phyloP scores from a whole-genome alignment of 2,113 vertebrate genomes.

The Trematocara marginatum region DNA sequence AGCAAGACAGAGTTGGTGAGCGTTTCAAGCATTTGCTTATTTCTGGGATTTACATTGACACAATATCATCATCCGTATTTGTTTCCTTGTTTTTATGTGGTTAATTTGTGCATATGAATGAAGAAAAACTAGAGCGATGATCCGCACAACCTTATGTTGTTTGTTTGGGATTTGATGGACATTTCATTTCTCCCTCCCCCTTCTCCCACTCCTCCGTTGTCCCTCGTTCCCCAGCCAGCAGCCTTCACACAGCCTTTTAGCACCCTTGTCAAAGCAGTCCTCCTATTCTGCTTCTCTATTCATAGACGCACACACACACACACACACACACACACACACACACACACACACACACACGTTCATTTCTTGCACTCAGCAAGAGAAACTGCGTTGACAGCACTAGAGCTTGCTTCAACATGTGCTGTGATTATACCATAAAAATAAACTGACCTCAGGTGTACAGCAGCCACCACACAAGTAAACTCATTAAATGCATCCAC shows the following conservation, averaged over 20 bases:
- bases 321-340: background rate
- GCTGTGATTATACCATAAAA: background rate
- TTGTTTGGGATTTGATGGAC: conserved; percentile 79
- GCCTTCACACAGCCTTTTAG: conserved; percentile 88
- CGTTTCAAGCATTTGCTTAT: background rate
- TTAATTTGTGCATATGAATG: background rate
- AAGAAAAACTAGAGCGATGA: background rate
- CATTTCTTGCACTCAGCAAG: background rate
- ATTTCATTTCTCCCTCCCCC: conserved; percentile 70
- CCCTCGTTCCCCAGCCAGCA: conserved; percentile 70
- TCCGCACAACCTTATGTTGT: background rate
- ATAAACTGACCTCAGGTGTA: background rate
- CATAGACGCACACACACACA: conserved; percentile 20
- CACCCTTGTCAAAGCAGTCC: conserved; percentile 83
- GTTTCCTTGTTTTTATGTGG: background rate
- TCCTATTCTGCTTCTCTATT: conserved; percentile 65
- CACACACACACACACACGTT: background rate
- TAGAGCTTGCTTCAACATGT: background rate
- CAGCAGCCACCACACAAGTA: background rate
- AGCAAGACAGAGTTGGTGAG: background rate
- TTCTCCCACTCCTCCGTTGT: conserved; percentile 46
- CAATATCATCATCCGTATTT: background rate
- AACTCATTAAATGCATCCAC: background rate
- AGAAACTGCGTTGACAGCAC: background rate
- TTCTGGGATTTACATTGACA: background rate